Evolutionary conservation across 2,888 invertebrate genomes (phyloP), one percentile per base, ranked within the genome.

Genomic region (Sympetrum striolatum): DNA sequence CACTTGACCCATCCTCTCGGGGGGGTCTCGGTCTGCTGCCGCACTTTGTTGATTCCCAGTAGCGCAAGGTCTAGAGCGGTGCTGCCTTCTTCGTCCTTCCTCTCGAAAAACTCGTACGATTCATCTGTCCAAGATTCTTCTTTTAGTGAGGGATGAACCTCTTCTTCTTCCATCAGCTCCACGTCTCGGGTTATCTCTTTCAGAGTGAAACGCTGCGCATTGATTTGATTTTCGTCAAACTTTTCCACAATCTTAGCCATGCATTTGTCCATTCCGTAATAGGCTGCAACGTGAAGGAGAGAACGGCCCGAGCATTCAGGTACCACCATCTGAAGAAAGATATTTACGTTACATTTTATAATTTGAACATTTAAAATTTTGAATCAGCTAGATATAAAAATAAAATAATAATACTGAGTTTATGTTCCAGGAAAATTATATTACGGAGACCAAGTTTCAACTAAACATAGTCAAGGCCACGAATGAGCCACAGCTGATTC

Each of bases 251-350:
- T 37, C 10, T n/a, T 10, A 35, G n/a, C 60, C 14, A 86, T 1
- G 60, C 86, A 86, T 3, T 60, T n/a, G 6, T 0, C 37, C 14
- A 60, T 37, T 90, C 96, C 95, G 91, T 95, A 94, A 15, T 93
- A 93, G 12, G 86, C 60, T 15, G 86, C 86, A 22, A 64, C 60
- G 39, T 86, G 86, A 2, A 86, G 37, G 1, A 60, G 86, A n/a
- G 86, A 64, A 15, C 86, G 60, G 18, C 25, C 37, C 1, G 14
- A 0, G 22, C 58, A 37, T n/a, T 60, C 37, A 31, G 60, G 86
- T 1, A 86, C 73, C 31, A 31, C 15, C 53, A 53, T 53, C 53
- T 53, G 53, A 3, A 18, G 53, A 18, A 18, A n/a, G n/a, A n/a
- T n/a, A 64, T 64, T n/a, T n/a, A 64, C n/a, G 22, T 44, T 44